phyloP scores from a whole-genome alignment of 2,888 invertebrate genomes.

The Pristionchus arcanus region DNA sequence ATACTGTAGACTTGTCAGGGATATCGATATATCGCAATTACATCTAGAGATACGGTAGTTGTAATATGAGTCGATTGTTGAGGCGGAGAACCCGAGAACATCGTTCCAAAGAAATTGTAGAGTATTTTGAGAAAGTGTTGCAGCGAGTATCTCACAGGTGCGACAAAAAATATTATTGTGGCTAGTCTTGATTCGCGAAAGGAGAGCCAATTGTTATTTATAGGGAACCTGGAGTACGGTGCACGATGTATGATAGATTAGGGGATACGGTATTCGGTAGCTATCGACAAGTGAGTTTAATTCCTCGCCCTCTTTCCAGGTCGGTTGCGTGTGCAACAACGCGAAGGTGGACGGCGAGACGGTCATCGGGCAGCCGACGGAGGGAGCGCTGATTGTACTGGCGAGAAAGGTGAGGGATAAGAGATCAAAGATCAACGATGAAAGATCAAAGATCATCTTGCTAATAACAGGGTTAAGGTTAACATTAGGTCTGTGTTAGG shows the following conservation, averaged over 20 bases:
- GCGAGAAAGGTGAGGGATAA: slow-evolving; percentile 87
- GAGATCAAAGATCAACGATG: background rate
- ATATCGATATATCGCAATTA: too few species aligned
- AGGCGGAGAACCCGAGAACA: too few species aligned
- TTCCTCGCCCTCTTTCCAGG: slow-evolving; percentile 75
- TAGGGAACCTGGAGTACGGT: too few species aligned
- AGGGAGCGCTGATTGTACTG: slow-evolving; percentile 94
- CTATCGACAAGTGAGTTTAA: background rate
- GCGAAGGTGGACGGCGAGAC: slow-evolving; percentile 89
- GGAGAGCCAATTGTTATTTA: too few species aligned
- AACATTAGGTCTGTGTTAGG: background rate
- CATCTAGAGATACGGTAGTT: too few species aligned
- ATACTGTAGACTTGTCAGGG: too few species aligned
- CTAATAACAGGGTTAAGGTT: background rate
- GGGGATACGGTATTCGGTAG: slow-evolving; percentile 55
- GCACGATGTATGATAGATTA: background rate
- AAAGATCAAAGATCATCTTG: background rate
- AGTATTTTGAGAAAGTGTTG: background rate
- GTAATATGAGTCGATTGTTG: too few species aligned
- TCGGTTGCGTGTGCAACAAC: slow-evolving; percentile 94
- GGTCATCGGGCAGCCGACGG: slow-evolving; percentile 95
- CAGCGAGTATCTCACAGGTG: background rate
- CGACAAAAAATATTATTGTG: background rate
- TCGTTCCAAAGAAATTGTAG: too few species aligned
- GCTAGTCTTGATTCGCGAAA: too few species aligned